A percentile compares a stretch with the other conserved stretches of the same genome.
Evolutionary conservation across 2,797 vertebrate species (phyloP).

Genomic region (Fundulus diaphanus): DNA sequence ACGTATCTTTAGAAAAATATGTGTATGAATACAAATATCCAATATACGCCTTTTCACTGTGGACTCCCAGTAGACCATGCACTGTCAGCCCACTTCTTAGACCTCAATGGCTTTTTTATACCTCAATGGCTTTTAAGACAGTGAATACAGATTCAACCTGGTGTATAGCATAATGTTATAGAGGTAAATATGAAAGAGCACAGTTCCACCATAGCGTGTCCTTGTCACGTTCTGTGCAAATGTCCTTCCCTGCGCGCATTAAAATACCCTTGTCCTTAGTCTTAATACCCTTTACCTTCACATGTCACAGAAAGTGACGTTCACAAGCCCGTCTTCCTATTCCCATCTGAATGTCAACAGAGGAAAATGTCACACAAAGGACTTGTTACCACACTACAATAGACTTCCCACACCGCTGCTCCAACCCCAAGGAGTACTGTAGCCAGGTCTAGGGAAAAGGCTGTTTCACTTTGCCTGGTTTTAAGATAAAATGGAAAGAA

Average conservation of each 20-base stretch:
- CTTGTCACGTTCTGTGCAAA: constrained; percentile 78
- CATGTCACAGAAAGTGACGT: constrained; percentile 73
- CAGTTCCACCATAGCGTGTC: constrained; percentile 61
- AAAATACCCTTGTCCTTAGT: constrained; percentile 68
- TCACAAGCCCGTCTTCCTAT: constrained; percentile 68
- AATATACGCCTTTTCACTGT: not conserved
- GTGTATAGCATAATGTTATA: constrained; percentile 67
- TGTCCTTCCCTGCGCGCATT: constrained; percentile 70
- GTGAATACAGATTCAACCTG: constrained; percentile 57
- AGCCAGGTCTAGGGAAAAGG: constrained; percentile 61
- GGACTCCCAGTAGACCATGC: constrained; percentile 16
- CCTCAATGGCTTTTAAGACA: constrained; percentile 36
- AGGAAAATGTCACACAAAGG: constrained; percentile 82
- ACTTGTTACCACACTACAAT: constrained; percentile 79
- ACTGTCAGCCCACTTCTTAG: constrained; percentile 18
- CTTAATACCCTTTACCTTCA: constrained; percentile 78
- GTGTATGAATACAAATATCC: not conserved
- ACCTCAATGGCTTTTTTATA: constrained; percentile 32
- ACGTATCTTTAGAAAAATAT: constrained; percentile 7
- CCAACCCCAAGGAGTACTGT: constrained; percentile 68
- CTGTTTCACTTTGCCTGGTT: constrained; percentile 55
- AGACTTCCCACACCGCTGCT: constrained; percentile 69
- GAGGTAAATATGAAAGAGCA: constrained; percentile 71
- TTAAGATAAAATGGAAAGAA: constrained; percentile 73
- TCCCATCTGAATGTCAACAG: constrained; percentile 78